Percentiles rank a stretch among this genome's conserved stretches.
phyloP scores from a whole-genome alignment of 2,797 vertebrate genomes.

The Loriculus beryllinus region DNA sequence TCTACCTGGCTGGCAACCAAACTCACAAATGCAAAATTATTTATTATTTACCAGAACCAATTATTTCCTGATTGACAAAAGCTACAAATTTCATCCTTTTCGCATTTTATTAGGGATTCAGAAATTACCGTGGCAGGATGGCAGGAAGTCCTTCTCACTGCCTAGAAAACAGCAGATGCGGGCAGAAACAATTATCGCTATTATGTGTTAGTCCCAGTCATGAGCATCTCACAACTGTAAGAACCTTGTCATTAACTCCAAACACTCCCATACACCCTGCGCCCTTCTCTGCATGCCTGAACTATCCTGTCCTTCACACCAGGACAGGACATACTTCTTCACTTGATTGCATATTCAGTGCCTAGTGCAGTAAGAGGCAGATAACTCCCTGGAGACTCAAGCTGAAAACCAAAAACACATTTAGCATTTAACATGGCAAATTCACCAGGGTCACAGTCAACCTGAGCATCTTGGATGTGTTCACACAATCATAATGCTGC shows the following conservation, averaged over 20 bases:
- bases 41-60: neutral
- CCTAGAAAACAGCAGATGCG: neutral
- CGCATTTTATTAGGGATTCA: neutral
- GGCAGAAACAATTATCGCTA: neutral
- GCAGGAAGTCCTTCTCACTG: neutral
- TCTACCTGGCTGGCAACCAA: neutral
- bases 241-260: neutral
- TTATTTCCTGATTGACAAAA: neutral
- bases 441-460: neutral
- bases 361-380: neutral
- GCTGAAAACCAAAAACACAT: neutral
- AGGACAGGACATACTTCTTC: neutral
- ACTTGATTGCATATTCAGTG: neutral
- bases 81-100: neutral
- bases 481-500: neutral
- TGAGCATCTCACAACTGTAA: neutral
- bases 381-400: neutral
- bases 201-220: neutral
- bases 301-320: neutral
- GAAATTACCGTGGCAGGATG: neutral
- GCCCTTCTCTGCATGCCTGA: neutral
- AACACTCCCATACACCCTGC: neutral
- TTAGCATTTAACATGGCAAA: neutral
- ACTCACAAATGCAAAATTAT: neutral
- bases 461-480: neutral